Evolutionary conservation across 2,888 invertebrate genomes (phyloP).

Genomic region (Eristalis tenax): DNA sequence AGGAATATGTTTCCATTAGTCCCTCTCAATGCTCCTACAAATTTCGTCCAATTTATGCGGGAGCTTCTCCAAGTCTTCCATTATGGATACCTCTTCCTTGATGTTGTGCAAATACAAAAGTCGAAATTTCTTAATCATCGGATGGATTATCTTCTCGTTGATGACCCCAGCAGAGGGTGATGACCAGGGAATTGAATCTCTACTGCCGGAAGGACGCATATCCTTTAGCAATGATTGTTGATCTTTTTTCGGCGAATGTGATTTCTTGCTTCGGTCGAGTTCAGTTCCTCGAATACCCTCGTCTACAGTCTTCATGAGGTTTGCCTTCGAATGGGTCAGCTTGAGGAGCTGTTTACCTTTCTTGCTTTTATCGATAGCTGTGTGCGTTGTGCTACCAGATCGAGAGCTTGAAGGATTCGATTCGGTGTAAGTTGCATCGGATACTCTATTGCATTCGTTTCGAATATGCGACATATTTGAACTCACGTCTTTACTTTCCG

Average conservation of each 20-base stretch:
- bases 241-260: background rate
- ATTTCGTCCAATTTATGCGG: conserved; percentile 75
- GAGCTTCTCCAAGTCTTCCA: conserved; percentile 76
- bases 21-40: conserved; percentile 57
- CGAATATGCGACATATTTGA: background rate
- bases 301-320: conserved; percentile 31
- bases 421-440: conserved; percentile 5
- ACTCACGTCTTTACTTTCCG: background rate
- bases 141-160: conserved; percentile 75
- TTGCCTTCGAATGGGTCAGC: conserved; percentile 27
- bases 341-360: conserved; percentile 10
- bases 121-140: conserved; percentile 76
- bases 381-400: conserved; percentile 13
- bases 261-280: background rate
- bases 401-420: background rate
- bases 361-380: conserved; percentile 1
- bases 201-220: background rate
- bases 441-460: background rate
- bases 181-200: background rate
- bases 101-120: conserved; percentile 76
- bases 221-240: background rate
- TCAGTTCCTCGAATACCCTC: background rate
- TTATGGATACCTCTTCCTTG: conserved; percentile 75
- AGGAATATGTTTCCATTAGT: background rate
- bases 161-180: conserved; percentile 74